Evolutionary conservation across 2,797 vertebrate genomes (phyloP), one percentile per base, ranked within the genome.

Genomic region (Danio albolineatus): DNA sequence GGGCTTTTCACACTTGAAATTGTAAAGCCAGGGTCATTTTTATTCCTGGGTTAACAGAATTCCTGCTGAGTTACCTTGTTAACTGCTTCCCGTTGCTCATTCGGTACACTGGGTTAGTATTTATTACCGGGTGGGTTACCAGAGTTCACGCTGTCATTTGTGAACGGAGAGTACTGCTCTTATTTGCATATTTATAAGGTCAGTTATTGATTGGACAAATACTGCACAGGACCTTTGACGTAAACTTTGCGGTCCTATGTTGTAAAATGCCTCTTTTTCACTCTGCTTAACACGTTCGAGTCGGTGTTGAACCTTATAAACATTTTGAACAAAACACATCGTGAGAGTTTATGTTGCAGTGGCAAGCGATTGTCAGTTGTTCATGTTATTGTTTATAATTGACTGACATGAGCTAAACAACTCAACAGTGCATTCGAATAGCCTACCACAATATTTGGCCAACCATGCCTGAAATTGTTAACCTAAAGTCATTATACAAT

Each of bases 11-110:
- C 49, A 65, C 49, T 46, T 56, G 14, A 53, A 61, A 59, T 28
- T 28, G n/a, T 48, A 72, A 79, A 79, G 46, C 60, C 41, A 46
- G 59, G 48, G 48, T 65, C 48, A 46, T 65, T 73, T 73, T 65
- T 73, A 51, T 53, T 49, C 69, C n/a, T 7, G 21, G 36, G 57
- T 10, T 73, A 73, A 65, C 49, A 19, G n/a, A 44, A 56, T 38
- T 9, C 48, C 48, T 64, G 12, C 46, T 54, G 65, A 6, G 65
- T 38, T 71, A n/a, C 16, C 46, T 61, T 61, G 46, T 62, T 72
- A 12, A 8, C 7, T 14, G 38, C 14, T 79, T 54, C 39, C 77
- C 19, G 44, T 39, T 3, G 48, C 57, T 36, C 10, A 54, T 56
- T 74, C 10, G 51, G 36, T 41, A 54, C 38, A 39, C 5, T 59